Evolutionary conservation across 1,140 invertebrate species (phyloP).

Genomic region (Brachionus rotundiformis): DNA sequence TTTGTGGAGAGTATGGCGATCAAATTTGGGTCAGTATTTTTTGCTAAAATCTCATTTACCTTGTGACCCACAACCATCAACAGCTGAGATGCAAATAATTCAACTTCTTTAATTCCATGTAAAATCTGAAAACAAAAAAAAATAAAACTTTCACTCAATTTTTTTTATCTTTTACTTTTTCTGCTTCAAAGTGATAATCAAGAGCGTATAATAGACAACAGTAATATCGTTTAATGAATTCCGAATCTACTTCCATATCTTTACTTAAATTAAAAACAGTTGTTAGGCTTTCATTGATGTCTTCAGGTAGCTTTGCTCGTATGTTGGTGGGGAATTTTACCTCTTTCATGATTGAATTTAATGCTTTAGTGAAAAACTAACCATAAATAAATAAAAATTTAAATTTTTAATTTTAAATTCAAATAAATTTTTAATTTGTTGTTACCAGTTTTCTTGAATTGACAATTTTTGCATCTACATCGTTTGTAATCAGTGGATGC

Average conservation of each 20-base stretch:
- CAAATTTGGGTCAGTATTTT: constrained; percentile 14
- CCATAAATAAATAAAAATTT: background rate
- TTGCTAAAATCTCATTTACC: constrained; percentile 28
- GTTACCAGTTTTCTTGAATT: constrained; percentile 50
- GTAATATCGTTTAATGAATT: constrained; percentile 47
- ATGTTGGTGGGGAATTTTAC: constrained; percentile 28
- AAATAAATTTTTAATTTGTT: background rate
- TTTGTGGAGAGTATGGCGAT: constrained; percentile 42
- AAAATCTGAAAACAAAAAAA: background rate
- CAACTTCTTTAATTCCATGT: constrained; percentile 39
- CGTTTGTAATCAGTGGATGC: constrained; percentile 45
- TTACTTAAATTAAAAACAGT: constrained; percentile 40
- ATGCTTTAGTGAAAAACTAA: constrained; percentile 48
- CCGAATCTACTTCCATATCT: constrained; percentile 39
- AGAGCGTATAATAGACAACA: constrained; percentile 37
- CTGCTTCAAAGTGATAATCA: constrained; percentile 41
- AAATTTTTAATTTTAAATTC: background rate
- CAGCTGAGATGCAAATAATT: constrained; percentile 45
- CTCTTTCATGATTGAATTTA: constrained; percentile 45
- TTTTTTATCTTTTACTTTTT: constrained; percentile 3
- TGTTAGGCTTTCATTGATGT: background rate
- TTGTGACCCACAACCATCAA: constrained; percentile 34
- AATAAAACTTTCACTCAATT: background rate
- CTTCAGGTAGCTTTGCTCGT: background rate
- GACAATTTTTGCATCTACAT: constrained; percentile 47